Evolutionary conservation across 2,888 invertebrate genomes (phyloP), one percentile per base, ranked within the genome.

Genomic region (Folsomia manolachei): DNA sequence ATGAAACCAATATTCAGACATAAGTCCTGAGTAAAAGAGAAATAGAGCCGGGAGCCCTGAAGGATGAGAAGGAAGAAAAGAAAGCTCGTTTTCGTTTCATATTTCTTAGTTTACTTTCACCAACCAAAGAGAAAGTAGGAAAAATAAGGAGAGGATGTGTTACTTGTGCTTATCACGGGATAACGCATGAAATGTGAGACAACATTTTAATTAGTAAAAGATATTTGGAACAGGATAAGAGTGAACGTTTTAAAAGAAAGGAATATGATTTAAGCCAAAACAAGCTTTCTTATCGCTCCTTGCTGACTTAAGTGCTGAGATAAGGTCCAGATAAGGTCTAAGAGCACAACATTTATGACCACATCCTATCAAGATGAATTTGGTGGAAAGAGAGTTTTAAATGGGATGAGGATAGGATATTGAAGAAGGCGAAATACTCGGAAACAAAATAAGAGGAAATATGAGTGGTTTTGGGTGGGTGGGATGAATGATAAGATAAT

Each of bases 401-500:
- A 39, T 23, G 23, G 7, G 24, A 26, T 7, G n/a, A 21, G 63
- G 63, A 21, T 63, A 9, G 23, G 26, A 4, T 63, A 24, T 56
- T 18, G 61, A 68, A 25, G 56, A 56, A 51, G 60, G 18, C 14
- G 11, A 64, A 21, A 27, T n/a, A n/a, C n/a, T n/a, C n/a, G n/a
- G 21, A 39, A n/a, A 68, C 27, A 68, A 68, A 56, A 19, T 2
- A 25, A 53, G 26, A 60, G 25, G 56, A 19, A 66, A 23, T 27
- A 53, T 25, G n/a, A 66, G n/a, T n/a, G n/a, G n/a, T n/a, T n/a
- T n/a, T n/a, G n/a, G n/a, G n/a, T n/a, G 21, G 21, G 21, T 2
- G 19, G 64, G 19, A 21, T 11, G 60, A 60, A 7, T 53, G 26
- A 2, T 14, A 71, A 76, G 71, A 75, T 74, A 75, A 77, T 77